Evolutionary conservation across 2,113 vertebrate genomes (phyloP), one percentile per base, ranked within the genome.

Genomic region (Cryptotis parvus): DNA sequence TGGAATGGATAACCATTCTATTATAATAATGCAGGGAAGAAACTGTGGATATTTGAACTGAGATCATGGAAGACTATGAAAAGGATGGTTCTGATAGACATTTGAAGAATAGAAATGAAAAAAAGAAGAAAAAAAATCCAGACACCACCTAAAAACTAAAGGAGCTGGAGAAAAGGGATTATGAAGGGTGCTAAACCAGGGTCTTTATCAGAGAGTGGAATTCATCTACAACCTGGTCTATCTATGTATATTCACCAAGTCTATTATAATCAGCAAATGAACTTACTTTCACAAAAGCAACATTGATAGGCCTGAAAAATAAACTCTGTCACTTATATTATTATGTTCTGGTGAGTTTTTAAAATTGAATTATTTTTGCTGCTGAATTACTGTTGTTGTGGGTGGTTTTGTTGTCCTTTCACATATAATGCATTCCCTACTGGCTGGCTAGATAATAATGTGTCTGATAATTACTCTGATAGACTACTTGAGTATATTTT

Each of bases 401-500:
- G 76, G 52, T 41, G 12, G 31, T 75, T 49, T 61, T 63, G 39
- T 43, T 69, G 27, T 83, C 89, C 81, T 55, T 85, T 63, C 45
- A 86, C 81, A 55, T 70, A 14, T 37, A 22, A 58, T 76, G 1
- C 65, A 24, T 65, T 83, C 83, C 55, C 82, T 88, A n/a, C 87
- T 52, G 89, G 63, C 37, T 91, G 82, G 70, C 65, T 33, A 0
- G 58, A 76, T 89, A 90, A 92, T 76, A 92, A 31, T 33, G 83
- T 72, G 66, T 74, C 83, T 94, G 9, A 41, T 83, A 94, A 6
- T 65, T 90, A 58, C 33, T 72, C 79, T 70, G 84, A 74, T 94
- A 97, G 88, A 31, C 95, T 89, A 27, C 52, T 74, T 52, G 72
- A 87, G 41, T 26, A 41, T 84, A 61, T 93, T 89, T 92, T 65